Percentiles rank a stretch among this genome's conserved stretches.
phyloP scores from a whole-genome alignment of 2,888 invertebrate species.

The Nephrotoma flavescens region DNA sequence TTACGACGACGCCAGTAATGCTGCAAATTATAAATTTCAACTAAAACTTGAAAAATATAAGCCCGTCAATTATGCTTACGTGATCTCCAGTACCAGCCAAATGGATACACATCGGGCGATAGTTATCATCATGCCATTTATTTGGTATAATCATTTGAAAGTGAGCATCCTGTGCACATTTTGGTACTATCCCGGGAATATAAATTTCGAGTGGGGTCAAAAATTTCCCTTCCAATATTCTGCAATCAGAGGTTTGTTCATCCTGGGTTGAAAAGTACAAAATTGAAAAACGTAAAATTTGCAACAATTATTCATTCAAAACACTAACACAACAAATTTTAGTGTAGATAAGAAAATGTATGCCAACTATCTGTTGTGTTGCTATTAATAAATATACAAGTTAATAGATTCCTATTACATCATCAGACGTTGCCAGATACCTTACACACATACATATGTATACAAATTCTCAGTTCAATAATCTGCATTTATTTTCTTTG shows the following conservation, averaged over 20 bases:
- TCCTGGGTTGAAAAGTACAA: constrained; percentile 35
- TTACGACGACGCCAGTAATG: constrained; percentile 82
- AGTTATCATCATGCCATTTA: constrained; percentile 53
- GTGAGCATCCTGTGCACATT: constrained; percentile 66
- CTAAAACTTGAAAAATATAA: constrained; percentile 2
- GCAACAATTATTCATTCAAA: not conserved
- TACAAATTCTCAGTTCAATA: not conserved
- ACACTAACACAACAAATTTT: not conserved
- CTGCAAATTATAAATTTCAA: constrained; percentile 34
- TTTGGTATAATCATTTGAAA: constrained; percentile 73
- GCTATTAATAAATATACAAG: not conserved
- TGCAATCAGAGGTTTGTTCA: constrained; percentile 55
- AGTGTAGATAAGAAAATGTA: not conserved
- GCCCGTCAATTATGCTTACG: constrained; percentile 38
- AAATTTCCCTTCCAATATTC: constrained; percentile 76
- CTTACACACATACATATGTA: not conserved
- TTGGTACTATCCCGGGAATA: constrained; percentile 76
- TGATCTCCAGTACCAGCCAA: constrained; percentile 98
- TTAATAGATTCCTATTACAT: not conserved
- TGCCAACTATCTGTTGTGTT: not conserved
- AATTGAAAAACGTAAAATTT: not conserved
- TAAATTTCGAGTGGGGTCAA: constrained; percentile 65
- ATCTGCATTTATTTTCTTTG: not conserved
- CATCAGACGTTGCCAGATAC: not conserved
- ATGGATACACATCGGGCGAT: constrained; percentile 81